phyloP scores from a whole-genome alignment of 2,113 vertebrate species.

The Danionella cerebrum region DNA sequence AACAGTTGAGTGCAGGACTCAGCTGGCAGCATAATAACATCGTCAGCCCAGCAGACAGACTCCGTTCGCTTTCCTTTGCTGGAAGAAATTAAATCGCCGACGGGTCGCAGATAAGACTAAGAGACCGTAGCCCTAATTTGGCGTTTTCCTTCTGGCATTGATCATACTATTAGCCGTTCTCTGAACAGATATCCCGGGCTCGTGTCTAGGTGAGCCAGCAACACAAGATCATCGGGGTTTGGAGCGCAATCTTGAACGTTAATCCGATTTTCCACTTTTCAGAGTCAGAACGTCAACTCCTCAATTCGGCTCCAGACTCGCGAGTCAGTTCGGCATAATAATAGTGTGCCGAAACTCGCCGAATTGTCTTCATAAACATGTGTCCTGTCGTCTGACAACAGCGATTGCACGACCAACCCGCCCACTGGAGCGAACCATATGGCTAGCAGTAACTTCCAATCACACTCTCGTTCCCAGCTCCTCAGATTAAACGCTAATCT shows the following conservation, averaged over 20 bases:
- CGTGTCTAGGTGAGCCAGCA: background rate
- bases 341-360: background rate
- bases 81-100: background rate
- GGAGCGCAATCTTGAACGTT: slow-evolving; percentile 1
- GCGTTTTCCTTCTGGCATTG: background rate
- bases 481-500: slow-evolving; percentile 66
- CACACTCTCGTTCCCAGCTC: slow-evolving; percentile 38
- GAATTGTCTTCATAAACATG: slow-evolving; percentile 10
- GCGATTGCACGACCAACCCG: background rate
- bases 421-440: slow-evolving; percentile 22
- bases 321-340: background rate
- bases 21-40: slow-evolving; percentile 20
- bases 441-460: background rate
- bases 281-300: slow-evolving; percentile 21
- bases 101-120: background rate
- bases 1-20: background rate
- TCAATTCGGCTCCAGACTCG: background rate
- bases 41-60: background rate
- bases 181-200: background rate
- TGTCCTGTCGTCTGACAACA: slow-evolving; percentile 18
- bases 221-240: slow-evolving; percentile 12
- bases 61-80: background rate
- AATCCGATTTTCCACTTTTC: slow-evolving; percentile 36
- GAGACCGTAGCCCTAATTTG: background rate
- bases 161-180: background rate